A percentile compares a stretch with the other conserved stretches of the same genome.
phyloP scores from a whole-genome alignment of 2,888 invertebrate species.

The Pollenia labialis region DNA sequence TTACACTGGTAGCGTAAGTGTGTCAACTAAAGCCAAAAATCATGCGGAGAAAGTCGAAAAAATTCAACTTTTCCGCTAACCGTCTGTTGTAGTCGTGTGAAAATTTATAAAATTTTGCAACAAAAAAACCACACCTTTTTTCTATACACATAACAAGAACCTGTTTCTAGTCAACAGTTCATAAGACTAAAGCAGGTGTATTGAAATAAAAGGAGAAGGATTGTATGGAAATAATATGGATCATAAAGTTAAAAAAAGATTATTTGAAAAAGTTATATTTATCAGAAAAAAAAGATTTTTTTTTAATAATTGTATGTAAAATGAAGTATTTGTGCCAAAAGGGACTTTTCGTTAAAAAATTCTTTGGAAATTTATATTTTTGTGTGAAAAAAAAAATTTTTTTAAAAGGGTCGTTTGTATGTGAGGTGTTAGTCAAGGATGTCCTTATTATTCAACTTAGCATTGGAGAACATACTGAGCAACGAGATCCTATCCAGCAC shows the following conservation, averaged over 20 bases:
- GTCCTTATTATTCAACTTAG: too few relatives aligned
- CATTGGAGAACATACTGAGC: too few relatives aligned
- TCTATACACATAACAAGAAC: conserved; percentile 43
- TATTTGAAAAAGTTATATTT: not conserved
- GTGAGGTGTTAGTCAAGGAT: too few relatives aligned
- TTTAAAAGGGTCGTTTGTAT: too few relatives aligned
- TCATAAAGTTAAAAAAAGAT: not conserved
- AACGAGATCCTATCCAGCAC: too few relatives aligned
- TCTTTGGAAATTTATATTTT: too few relatives aligned
- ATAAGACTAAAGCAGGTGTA: not conserved
- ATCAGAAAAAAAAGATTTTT: too few relatives aligned
- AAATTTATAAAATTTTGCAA: not conserved
- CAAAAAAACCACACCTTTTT: conserved; percentile 29
- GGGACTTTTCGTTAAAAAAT: too few relatives aligned
- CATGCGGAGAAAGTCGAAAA: not conserved
- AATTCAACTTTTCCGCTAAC: not conserved
- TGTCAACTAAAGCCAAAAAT: conserved; percentile 35
- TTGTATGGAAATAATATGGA: not conserved
- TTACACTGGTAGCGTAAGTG: conserved; percentile 2
- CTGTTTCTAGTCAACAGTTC: conserved; percentile 15
- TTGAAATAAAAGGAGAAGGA: not conserved
- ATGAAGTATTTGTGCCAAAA: too few relatives aligned
- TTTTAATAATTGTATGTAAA: too few relatives aligned
- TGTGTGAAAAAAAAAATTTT: too few relatives aligned
- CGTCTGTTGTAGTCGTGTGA: conserved; percentile 4